phyloP scores from a whole-genome alignment of 2,797 vertebrate species.

The Amphiprion clarkii region DNA sequence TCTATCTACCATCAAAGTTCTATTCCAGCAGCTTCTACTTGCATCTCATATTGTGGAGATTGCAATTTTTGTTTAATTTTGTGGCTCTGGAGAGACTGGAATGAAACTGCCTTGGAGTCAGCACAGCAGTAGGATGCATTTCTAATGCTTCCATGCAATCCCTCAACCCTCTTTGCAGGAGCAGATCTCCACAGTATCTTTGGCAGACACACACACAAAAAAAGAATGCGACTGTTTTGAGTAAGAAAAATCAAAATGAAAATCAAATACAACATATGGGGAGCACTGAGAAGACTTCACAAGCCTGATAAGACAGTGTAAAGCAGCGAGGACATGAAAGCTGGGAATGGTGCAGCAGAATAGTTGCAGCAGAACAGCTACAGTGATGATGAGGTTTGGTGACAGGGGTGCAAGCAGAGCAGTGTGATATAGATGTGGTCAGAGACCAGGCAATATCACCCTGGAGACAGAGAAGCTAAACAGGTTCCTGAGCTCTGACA shows the following conservation, averaged over 20 bases:
- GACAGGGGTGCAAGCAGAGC: conserved; percentile 65
- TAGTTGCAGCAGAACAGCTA: conserved; percentile 35
- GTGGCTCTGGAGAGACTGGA: conserved; percentile 40
- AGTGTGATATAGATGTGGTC: conserved; percentile 52
- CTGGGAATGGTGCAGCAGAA: conserved; percentile 37
- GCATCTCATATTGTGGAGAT: conserved; percentile 34
- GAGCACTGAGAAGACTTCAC: not conserved
- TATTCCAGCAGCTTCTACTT: conserved; percentile 23
- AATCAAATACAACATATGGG: conserved; percentile 16
- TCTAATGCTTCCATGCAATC: conserved; percentile 56
- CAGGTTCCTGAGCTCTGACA: conserved; percentile 54
- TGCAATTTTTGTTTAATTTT: conserved; percentile 59
- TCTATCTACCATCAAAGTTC: conserved; percentile 16
- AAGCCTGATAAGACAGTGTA: conserved; percentile 17
- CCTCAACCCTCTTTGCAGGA: conserved; percentile 51
- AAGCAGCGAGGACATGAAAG: conserved; percentile 10
- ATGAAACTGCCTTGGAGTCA: conserved; percentile 47
- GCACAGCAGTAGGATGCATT: conserved; percentile 35
- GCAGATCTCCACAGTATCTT: conserved; percentile 37
- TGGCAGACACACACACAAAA: conserved; percentile 27
- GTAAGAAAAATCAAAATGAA: conserved; percentile 9
- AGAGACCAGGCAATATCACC: conserved; percentile 41
- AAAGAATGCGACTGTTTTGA: conserved; percentile 21
- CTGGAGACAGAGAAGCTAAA: conserved; percentile 55
- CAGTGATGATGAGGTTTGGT: conserved; percentile 65